Evolutionary conservation across 1,140 invertebrate species (phyloP).

Genomic region (Galleria mellonella): DNA sequence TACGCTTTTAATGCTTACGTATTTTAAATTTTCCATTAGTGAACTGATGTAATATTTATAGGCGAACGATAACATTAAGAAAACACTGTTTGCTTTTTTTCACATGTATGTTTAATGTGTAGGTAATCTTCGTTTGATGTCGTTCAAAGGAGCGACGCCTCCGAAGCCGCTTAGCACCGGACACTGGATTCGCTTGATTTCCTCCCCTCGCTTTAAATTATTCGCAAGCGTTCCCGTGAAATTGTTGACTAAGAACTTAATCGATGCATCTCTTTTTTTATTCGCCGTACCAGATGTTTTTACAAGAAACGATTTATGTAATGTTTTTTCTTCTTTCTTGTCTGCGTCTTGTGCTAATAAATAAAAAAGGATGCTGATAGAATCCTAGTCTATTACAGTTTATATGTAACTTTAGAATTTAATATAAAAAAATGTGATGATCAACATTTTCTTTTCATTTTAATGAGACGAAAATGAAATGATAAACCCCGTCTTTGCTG

Average conservation of each 20-base stretch:
- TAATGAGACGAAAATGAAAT: too few species aligned
- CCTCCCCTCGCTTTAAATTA: constrained; percentile 27
- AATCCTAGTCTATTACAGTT: too few species aligned
- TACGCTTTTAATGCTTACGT: constrained; percentile 4
- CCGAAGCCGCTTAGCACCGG: constrained; percentile 32
- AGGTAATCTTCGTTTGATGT: constrained; percentile 55
- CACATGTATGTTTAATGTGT: constrained; percentile 63
- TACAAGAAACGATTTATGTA: constrained; percentile 10
- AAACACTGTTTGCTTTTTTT: constrained; percentile 39
- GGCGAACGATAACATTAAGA: constrained; percentile 60
- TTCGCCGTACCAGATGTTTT: constrained; percentile 19
- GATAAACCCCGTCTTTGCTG: too few species aligned
- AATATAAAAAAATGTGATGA: too few species aligned
- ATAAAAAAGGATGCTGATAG: too few species aligned
- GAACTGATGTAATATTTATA: constrained; percentile 58
- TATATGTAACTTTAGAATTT: too few species aligned
- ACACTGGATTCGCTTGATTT: constrained; percentile 8
- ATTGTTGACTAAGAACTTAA: constrained; percentile 38
- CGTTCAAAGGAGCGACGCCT: constrained; percentile 30
- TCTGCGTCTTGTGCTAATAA: too few species aligned
- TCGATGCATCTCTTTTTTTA: constrained; percentile 22
- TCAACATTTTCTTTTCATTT: too few species aligned
- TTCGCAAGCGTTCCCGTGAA: constrained; percentile 37
- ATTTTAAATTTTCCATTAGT: constrained; percentile 59
- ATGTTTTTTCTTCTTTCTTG: constrained; percentile 1